Conservation (phyloP, 1,140 invertebrate species). For the Bombyx mandarina region DNA sequence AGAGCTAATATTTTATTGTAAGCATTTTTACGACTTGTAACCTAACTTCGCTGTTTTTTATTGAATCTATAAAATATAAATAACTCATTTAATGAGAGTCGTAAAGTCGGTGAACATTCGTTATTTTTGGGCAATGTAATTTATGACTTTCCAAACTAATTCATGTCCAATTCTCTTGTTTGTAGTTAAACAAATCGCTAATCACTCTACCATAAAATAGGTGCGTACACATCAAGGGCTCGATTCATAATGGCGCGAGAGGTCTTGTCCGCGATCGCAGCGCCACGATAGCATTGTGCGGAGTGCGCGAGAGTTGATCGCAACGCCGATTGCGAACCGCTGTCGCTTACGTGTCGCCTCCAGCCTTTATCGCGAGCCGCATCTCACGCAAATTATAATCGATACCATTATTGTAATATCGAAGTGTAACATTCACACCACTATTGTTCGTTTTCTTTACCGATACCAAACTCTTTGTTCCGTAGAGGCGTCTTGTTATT, state of each 20-base stretch:
- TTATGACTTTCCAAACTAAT: too few relatives aligned
- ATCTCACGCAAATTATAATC: conserved; percentile 71
- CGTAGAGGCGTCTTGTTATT: conserved; percentile 11
- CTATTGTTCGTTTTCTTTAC: conserved; percentile 54
- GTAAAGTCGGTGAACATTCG: too few relatives aligned
- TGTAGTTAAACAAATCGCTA: conserved; percentile 30
- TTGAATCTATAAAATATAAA: too few relatives aligned
- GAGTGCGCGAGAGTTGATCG: conserved; percentile 51
- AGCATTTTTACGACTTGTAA: too few relatives aligned
- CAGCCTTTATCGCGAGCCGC: conserved; percentile 45
- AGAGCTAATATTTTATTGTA: too few relatives aligned
- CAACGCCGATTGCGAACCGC: conserved; percentile 54
- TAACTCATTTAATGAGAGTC: too few relatives aligned
- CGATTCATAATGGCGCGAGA: conserved; percentile 61
- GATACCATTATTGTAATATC: conserved; percentile 69
- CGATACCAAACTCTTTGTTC: conserved; percentile 23
- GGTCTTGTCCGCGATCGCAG: conserved; percentile 57
- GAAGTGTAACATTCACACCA: conserved; percentile 55
- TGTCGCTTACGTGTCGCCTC: conserved; percentile 65
- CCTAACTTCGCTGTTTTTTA: too few relatives aligned
- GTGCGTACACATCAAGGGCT: conserved; percentile 43
- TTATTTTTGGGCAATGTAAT: too few relatives aligned
- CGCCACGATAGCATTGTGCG: conserved; percentile 62
- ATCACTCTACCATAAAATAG: conserved; percentile 35
- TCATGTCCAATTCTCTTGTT: too few relatives aligned